These are phyloP conservation scores for Otolemur garnettii DNA, from an alignment of 2,113 vertebrate genomes.

Conservation along the genomic window DNA sequence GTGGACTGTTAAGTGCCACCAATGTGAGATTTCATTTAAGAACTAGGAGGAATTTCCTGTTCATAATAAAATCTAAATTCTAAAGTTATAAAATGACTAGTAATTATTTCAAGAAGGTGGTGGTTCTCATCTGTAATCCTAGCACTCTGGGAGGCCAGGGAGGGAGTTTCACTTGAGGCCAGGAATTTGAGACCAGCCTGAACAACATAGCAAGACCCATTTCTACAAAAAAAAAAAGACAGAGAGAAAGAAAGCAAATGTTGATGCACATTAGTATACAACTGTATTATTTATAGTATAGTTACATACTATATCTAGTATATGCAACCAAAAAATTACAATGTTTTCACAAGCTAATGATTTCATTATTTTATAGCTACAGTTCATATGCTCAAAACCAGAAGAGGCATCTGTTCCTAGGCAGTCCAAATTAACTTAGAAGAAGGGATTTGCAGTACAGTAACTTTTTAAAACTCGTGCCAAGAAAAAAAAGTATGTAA, in stretches of 20 bases:
- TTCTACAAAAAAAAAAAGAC: too few relatives aligned
- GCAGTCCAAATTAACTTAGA: slow-evolving; percentile 88
- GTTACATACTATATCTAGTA: background rate
- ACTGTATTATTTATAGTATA: background rate
- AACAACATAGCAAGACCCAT: too few relatives aligned
- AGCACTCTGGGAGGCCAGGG: too few relatives aligned
- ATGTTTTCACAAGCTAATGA: background rate
- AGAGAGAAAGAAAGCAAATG: background rate
- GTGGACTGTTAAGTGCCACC: background rate
- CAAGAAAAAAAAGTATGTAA: slow-evolving; percentile 72
- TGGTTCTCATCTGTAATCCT: too few relatives aligned
- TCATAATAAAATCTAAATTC: slow-evolving; percentile 61
- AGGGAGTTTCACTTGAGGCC: too few relatives aligned
- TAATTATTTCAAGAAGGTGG: background rate
- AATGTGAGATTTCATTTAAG: slow-evolving; percentile 22
- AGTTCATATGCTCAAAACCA: slow-evolving; percentile 55
- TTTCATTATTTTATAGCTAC: slow-evolving; percentile 75
- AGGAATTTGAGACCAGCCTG: too few relatives aligned
- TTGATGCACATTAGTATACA: background rate
- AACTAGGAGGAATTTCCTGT: background rate
- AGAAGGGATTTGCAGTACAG: slow-evolving; percentile 85
- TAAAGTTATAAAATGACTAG: slow-evolving; percentile 15
- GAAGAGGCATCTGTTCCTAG: slow-evolving; percentile 83
- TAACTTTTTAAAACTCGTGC: slow-evolving; percentile 81
- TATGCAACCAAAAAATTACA: background rate